These are phyloP conservation scores for Sebastes goodei DNA, from an alignment of 2,797 vertebrate species.

Conservation along the genomic window DNA sequence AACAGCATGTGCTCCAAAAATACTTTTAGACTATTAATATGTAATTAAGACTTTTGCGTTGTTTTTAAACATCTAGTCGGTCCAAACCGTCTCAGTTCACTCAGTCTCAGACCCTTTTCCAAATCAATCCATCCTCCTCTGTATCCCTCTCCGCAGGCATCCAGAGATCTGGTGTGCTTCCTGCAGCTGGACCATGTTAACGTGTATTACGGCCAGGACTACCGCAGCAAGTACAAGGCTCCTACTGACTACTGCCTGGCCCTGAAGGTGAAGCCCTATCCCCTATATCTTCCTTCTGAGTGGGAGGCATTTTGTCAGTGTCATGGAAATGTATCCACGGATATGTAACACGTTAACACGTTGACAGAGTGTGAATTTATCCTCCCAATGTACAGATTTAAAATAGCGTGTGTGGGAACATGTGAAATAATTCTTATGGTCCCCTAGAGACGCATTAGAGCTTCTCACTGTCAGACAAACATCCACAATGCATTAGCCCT, in stretches of 20 bases:
- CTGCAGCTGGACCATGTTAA: constrained; percentile 97
- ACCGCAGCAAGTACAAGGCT: constrained; percentile 97
- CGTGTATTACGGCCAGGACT: constrained; percentile 96
- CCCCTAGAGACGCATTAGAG: background rate
- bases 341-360: background rate
- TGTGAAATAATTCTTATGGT: background rate
- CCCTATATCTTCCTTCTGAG: too few relatives aligned
- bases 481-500: background rate
- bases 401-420: background rate
- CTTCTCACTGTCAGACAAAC: background rate
- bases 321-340: background rate
- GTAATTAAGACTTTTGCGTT: background rate
- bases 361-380: background rate
- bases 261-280: constrained; percentile 85
- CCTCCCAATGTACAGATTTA: background rate
- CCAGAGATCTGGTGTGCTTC: constrained; percentile 95
- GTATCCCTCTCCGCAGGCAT: constrained; percentile 81
- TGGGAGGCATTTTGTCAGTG: background rate
- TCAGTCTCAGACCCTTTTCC: background rate
- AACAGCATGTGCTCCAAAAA: background rate
- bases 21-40: background rate
- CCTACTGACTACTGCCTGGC: constrained; percentile 97
- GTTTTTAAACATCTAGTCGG: background rate
- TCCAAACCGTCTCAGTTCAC: background rate
- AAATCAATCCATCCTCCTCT: background rate